Base-by-base conservation (phyloP, 2,113 vertebrate genomes). In the Lophius piscatorius region DNA sequence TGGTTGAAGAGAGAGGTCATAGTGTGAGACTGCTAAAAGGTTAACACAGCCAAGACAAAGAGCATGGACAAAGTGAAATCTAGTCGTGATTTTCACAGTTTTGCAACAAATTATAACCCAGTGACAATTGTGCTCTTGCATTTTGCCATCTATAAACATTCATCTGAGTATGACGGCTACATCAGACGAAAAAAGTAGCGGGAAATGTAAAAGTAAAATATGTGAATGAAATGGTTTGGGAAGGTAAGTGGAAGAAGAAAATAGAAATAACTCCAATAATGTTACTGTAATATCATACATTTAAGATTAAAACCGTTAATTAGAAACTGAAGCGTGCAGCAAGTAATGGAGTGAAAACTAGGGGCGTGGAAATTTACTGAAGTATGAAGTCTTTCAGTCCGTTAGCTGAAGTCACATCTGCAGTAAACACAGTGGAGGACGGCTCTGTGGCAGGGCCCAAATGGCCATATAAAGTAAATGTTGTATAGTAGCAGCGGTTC, bases 1-100 rank as follows among this genome's bases (percentile, higher is more conserved):
- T 44, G 87, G 65, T 73, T 51, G 58, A 64, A 38, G 55, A 71
- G 38, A 74, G 71, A 48, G 82, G 81, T 84, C 85, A 85, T 57
- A 81, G 82, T 66, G 64, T 66, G 64, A 50, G 42, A 66, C 63
- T 50, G 41, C 54, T 58, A 47, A 70, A 79, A 68, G 67, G 63
- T 78, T 68, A 76, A 67, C 58, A 50, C 21, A 51, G 69, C 44
- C 58, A 52, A 63, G 77, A 77, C 63, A 78, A 76, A 80, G 55
- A 63, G 68, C 16, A 16, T 1, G 9, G 44, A 68, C 40, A 63
- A 40, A 56, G 47, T 33, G 26, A 76, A 51, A 45, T 35, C 51
- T 45, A n/a, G 54, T 26, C 60, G 26, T 23, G 60, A 29, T 29
- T 50, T 74, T 57, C 26, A 48, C 4, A 0, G 44, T 54, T 0